These are phyloP conservation scores for Palythoa heliodiscus DNA, from an alignment of 92 coral and sea anemone genomes.

Conservation along the genomic window DNA sequence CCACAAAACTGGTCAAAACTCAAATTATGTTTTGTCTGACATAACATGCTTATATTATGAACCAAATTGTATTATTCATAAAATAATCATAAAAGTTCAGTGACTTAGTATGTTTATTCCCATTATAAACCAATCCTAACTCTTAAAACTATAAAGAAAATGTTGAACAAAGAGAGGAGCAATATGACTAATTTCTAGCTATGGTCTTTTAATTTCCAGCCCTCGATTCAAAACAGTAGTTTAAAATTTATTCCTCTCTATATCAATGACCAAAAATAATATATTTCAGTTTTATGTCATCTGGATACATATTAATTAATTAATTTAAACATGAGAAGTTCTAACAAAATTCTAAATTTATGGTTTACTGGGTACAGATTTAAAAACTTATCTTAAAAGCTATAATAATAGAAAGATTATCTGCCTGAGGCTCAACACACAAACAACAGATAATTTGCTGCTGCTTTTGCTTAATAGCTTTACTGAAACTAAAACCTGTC, in stretches of 20 bases:
- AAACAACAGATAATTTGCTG: not conserved
- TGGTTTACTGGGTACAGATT: not conserved
- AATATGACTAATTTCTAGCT: not conserved
- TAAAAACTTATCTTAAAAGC: not conserved
- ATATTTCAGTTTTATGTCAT: not conserved
- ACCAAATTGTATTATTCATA: not conserved
- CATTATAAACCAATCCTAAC: not conserved
- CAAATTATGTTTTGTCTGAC: not conserved
- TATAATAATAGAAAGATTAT: not conserved
- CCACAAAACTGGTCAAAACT: not conserved
- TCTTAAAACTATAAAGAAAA: not conserved
- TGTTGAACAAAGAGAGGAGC: not conserved
- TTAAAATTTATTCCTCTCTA: not conserved
- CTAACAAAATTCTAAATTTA: conserved; percentile 13
- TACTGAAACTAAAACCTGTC: conserved; percentile 21
- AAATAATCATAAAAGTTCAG: conserved; percentile 5
- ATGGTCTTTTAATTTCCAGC: not conserved
- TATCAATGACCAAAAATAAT: not conserved
- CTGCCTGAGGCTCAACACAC: not conserved
- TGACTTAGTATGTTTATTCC: not conserved
- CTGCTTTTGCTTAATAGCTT: conserved; percentile 16
- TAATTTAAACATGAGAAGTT: conserved; percentile 1
- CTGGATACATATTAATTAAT: not conserved
- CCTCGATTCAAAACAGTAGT: not conserved
- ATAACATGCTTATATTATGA: no score